Evolutionary conservation across 2,797 vertebrate genomes (phyloP).

Genomic region (Telmatherina bonti): DNA sequence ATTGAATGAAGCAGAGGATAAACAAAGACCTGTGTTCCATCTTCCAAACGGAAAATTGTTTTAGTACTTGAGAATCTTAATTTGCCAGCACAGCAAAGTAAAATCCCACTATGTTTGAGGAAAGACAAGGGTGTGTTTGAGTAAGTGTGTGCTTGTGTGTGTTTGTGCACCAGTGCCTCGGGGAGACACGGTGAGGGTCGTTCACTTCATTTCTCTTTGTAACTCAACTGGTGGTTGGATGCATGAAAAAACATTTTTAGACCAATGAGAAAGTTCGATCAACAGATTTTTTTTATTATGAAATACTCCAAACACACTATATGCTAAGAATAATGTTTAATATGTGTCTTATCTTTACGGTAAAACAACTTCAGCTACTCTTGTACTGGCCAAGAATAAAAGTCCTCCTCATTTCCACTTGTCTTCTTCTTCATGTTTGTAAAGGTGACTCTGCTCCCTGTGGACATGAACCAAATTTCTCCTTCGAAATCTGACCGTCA

Average conservation of each 20-base stretch:
- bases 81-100: conserved; percentile 54
- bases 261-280: conserved; percentile 41
- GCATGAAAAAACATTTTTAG: conserved; percentile 50
- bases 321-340: conserved; percentile 32
- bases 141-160: conserved; percentile 15
- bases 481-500: conserved; percentile 14
- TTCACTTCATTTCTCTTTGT: conserved; percentile 29
- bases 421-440: conserved; percentile 47
- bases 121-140: conserved; percentile 48
- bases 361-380: conserved; percentile 35
- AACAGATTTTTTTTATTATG: conserved; percentile 42
- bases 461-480: conserved; percentile 31
- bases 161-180: conserved; percentile 27
- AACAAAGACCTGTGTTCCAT: conserved; percentile 74
- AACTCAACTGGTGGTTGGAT: conserved; percentile 42
- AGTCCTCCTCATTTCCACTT: conserved; percentile 10
- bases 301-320: conserved; percentile 47
- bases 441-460: conserved; percentile 35
- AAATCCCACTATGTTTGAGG: conserved; percentile 54
- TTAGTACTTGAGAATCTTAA: conserved; percentile 65
- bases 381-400: conserved; percentile 19
- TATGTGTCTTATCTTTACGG: conserved; percentile 22
- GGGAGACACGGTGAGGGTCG: conserved; percentile 36
- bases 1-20: conserved; percentile 81
- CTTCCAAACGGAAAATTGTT: conserved; percentile 72